Evolutionary conservation across 2,797 vertebrate species (phyloP), one percentile per base, ranked within the genome.

Genomic region (Karalla daura): DNA sequence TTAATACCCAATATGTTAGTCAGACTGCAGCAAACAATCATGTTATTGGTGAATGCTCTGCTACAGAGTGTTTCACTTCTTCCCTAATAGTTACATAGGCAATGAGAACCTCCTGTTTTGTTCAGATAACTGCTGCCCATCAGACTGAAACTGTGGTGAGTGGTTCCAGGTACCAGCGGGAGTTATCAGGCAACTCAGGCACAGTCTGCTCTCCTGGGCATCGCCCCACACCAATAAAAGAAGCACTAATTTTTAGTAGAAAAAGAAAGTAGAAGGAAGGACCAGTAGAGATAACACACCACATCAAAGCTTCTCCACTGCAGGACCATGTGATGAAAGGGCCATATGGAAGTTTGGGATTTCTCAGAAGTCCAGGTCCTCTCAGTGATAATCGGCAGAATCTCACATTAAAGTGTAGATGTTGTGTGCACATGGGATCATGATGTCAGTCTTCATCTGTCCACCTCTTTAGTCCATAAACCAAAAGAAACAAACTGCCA

Each of bases 141-240:
- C 47, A 41, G 24, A 25, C 32, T 49, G 59, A 27, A 50, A 35
- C 68, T 37, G 58, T 44, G 47, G n/a, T 21, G n/a, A 27, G 50
- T 64, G 55, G 67, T 84, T 76, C 77, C 75, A 78, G 77, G 80
- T 72, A 81, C 80, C 30, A 58, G 68, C 37, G 39, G 43, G 53
- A 46, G 58, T n/a, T 51, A 61, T 18, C 24, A 0, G 39, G 51
- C n/a, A 27, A 12, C 15, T 39, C n/a, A 39, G 33, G 66, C 33
- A 75, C 62, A 54, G 36, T 18, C 40, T 63, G 64, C 49, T 68
- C 69, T 49, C 15, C 13, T 24, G 14, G 20, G 5, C 11, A 47
- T 45, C 32, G 25, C 15, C 24, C 21, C 24, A 44, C 59, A 25
- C 32, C 24, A 8, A 10, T 25, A n/a, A n/a, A n/a, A n/a, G n/a